A percentile compares a stretch with the other conserved stretches of the same genome.
Evolutionary conservation across 2,113 vertebrate genomes (phyloP).

Genomic region (Steatornis caripensis): DNA sequence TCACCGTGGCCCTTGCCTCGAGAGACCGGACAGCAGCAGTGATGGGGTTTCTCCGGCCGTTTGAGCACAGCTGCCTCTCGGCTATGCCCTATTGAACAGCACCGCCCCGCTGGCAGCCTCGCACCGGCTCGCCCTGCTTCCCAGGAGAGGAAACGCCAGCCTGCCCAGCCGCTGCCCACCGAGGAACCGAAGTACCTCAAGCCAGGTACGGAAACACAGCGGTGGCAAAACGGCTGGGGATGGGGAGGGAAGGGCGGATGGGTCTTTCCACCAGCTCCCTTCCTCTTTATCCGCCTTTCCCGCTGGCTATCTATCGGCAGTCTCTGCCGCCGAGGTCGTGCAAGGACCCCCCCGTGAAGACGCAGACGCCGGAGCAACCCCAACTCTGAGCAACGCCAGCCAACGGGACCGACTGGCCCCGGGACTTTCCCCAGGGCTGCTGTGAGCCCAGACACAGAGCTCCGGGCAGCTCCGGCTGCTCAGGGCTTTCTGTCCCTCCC

Average conservation of each 20-base stretch:
- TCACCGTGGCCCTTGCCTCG: fast-evolving
- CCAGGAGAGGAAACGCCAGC: background rate
- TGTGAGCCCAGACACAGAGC: background rate
- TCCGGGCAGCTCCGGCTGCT: background rate
- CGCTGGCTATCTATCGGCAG: background rate
- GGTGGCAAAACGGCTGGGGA: background rate
- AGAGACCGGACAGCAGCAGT: background rate
- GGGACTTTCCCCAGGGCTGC: background rate
- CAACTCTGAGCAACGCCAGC: background rate
- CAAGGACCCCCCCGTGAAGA: fast-evolving
- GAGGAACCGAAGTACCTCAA: too few relatives aligned
- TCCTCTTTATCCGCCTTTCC: background rate
- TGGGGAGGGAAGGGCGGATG: background rate
- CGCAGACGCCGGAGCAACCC: background rate
- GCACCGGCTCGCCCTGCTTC: fast-evolving
- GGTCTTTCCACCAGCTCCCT: background rate
- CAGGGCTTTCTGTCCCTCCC: background rate
- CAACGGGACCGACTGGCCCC: fast-evolving
- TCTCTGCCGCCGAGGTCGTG: fast-evolving
- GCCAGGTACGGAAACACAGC: too few relatives aligned
- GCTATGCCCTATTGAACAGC: background rate
- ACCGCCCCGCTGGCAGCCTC: background rate
- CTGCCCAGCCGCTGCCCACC: background rate
- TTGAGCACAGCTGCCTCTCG: background rate
- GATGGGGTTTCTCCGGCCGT: background rate